Percentiles rank a stretch among this genome's conserved stretches.
Evolutionary conservation across 2,888 invertebrate genomes (phyloP).

Genomic region (Euclidia mi): DNA sequence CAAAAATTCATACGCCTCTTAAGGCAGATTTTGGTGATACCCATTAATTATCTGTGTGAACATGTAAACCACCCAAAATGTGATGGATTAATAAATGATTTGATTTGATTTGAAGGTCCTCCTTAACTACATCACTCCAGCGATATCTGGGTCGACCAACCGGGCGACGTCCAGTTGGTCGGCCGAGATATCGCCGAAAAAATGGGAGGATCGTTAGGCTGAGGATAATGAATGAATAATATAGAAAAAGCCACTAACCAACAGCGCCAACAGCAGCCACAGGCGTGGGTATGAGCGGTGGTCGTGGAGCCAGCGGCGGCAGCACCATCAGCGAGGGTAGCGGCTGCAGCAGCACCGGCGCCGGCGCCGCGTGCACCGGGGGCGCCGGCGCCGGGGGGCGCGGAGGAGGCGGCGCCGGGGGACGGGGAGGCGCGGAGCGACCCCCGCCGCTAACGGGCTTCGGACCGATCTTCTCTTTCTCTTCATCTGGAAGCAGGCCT

Average conservation of each 20-base stretch:
- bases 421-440: slow-evolving; percentile 36
- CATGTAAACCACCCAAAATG: no score
- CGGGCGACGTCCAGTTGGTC: no score
- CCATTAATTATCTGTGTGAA: no score
- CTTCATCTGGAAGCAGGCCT: slow-evolving; percentile 97
- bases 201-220: no score
- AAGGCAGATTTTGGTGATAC: no score
- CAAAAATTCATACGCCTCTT: no score
- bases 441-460: slow-evolving; percentile 91
- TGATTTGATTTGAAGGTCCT: no score
- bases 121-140: no score
- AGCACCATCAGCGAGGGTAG: slow-evolving; percentile 69
- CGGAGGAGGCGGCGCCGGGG: slow-evolving; percentile 54
- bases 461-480: slow-evolving; percentile 99
- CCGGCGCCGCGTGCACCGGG: slow-evolving; percentile 58
- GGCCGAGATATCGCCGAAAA: no score
- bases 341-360: slow-evolving; percentile 68
- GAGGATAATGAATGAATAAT: no score
- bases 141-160: no score
- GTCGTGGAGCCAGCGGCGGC: slow-evolving; percentile 78
- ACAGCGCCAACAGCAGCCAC: slow-evolving; percentile 34
- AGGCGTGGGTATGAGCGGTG: slow-evolving; percentile 72
- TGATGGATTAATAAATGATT: no score
- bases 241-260: neutral
- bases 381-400: slow-evolving; percentile 53